phyloP scores from a whole-genome alignment of 2,113 vertebrate species.

The Scolopax mira region DNA sequence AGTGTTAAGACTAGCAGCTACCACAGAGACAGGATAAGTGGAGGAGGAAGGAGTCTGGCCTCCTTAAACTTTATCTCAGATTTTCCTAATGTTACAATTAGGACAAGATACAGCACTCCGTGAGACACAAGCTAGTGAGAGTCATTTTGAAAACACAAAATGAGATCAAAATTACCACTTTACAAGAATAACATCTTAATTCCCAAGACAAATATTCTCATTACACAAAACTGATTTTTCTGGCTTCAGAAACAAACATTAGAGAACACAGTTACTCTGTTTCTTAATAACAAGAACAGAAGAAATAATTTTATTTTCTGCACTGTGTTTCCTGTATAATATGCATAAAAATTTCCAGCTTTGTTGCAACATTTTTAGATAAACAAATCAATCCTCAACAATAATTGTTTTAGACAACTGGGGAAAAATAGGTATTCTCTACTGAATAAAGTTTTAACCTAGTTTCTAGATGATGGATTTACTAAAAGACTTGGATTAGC shows the following conservation, averaged over 20 bases:
- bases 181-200: not conserved
- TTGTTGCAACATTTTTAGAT: not conserved
- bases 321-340: not conserved
- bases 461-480: not conserved
- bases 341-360: not conserved
- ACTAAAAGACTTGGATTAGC: not conserved
- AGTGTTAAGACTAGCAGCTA: not conserved
- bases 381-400: not conserved
- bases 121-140: not conserved
- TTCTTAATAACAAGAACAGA: not conserved
- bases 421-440: not conserved
- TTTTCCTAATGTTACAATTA: not conserved
- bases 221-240: not conserved
- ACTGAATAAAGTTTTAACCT: not conserved
- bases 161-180: not conserved
- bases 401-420: not conserved
- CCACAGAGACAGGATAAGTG: not conserved
- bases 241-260: not conserved
- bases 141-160: not conserved
- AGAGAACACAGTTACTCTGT: not conserved
- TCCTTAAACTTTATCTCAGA: not conserved
- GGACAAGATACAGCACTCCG: not conserved
- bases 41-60: not conserved
- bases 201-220: not conserved
- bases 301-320: not conserved